Evolutionary conservation across 1,140 invertebrate genomes (phyloP).

Genomic region (Palaemon carinicauda): DNA sequence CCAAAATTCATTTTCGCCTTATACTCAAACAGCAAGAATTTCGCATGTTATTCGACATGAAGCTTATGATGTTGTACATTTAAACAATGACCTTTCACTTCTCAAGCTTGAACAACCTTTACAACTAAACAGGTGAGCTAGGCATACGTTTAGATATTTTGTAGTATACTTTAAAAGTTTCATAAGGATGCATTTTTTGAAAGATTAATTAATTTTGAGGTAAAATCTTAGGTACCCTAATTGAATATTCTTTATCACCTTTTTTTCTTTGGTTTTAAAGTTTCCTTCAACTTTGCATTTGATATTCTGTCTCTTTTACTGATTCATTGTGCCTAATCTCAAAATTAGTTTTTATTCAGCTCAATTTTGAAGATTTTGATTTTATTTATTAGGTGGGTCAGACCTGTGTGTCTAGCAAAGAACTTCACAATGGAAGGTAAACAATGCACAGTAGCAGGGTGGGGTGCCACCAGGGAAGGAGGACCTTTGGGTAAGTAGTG

Average conservation of each 20-base stretch:
- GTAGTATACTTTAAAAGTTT: too few species aligned
- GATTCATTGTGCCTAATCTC: too few species aligned
- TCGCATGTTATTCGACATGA: slow-evolving; percentile 5
- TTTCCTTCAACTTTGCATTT: too few species aligned
- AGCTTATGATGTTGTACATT: not conserved
- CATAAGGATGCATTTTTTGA: too few species aligned
- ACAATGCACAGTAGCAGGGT: slow-evolving; percentile 21
- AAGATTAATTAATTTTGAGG: too few species aligned
- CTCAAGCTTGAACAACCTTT: slow-evolving; percentile 9
- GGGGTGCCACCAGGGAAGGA: slow-evolving; percentile 11
- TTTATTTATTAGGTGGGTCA: slow-evolving; percentile 14
- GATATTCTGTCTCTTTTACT: too few species aligned
- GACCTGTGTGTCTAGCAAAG: slow-evolving; percentile 12
- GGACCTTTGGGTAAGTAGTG: not conserved
- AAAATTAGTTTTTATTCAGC: too few species aligned
- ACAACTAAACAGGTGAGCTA: slow-evolving; percentile 12
- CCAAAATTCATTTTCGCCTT: not conserved
- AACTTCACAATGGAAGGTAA: not conserved
- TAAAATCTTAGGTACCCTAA: too few species aligned
- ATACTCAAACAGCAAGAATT: not conserved
- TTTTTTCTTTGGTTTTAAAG: too few species aligned
- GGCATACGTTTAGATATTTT: too few species aligned
- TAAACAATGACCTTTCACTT: slow-evolving; percentile 12
- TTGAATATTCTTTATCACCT: too few species aligned
- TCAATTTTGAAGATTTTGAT: too few species aligned